Percentiles rank a stretch among this genome's conserved stretches.
Evolutionary conservation across 2,888 invertebrate species (phyloP).

Genomic region (Cosmorhoe ocellata): DNA sequence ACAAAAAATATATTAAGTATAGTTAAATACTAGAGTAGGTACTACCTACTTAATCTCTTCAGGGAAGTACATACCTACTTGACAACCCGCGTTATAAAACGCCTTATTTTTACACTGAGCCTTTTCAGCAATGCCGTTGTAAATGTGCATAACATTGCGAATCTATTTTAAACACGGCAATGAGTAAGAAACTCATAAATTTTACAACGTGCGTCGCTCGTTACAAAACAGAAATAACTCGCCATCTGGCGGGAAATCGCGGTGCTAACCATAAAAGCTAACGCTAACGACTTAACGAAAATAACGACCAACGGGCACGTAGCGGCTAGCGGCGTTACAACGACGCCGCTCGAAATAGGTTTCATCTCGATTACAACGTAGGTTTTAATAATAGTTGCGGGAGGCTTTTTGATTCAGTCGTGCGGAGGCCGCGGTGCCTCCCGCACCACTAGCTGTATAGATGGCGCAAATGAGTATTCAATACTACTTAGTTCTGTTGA

Average conservation of each 20-base stretch:
- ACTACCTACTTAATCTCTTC: too few species aligned
- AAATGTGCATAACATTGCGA: too few species aligned
- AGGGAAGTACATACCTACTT: too few species aligned
- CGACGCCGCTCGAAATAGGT: slow-evolving; percentile 52
- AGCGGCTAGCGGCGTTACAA: slow-evolving; percentile 48
- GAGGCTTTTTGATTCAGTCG: slow-evolving; percentile 63
- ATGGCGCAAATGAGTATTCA: slow-evolving; percentile 55
- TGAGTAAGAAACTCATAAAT: slow-evolving; percentile 16
- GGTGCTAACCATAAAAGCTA: slow-evolving; percentile 41
- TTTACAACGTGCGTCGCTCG: slow-evolving; percentile 23
- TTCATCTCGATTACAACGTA: slow-evolving; percentile 50
- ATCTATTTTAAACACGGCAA: slow-evolving; percentile 6
- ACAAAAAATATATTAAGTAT: too few species aligned
- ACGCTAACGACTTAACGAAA: slow-evolving; percentile 60
- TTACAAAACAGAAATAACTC: slow-evolving; percentile 41
- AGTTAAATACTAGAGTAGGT: too few species aligned
- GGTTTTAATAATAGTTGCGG: slow-evolving; percentile 50
- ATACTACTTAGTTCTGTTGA: slow-evolving; percentile 41
- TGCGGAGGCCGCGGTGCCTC: slow-evolving; percentile 60
- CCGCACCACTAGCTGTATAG: slow-evolving; percentile 51
- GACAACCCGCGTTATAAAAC: too few species aligned
- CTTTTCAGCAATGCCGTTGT: too few species aligned
- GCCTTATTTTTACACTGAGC: too few species aligned
- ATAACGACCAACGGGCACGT: slow-evolving; percentile 61
- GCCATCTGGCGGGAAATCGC: slow-evolving; percentile 56